Conservation (phyloP, 2,113 vertebrate genomes). For the Pagrus major region DNA sequence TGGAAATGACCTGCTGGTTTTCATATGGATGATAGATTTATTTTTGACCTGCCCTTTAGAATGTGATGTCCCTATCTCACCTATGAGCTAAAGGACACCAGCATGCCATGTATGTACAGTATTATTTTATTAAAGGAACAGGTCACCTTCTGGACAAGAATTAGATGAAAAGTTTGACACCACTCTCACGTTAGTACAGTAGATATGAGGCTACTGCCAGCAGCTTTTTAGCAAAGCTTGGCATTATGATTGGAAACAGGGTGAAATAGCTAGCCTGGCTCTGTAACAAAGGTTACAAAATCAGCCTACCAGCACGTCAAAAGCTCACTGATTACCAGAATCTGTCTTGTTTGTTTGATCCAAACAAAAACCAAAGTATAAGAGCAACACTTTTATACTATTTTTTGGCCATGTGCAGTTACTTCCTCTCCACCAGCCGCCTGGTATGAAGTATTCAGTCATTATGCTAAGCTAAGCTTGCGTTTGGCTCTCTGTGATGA, state of each 20-base stretch:
- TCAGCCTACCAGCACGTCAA: neutral
- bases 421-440: neutral
- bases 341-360: neutral
- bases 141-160: neutral
- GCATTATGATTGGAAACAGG: neutral
- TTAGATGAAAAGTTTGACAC: neutral
- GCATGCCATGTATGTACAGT: neutral
- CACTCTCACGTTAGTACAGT: too few species aligned
- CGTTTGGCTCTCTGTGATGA: neutral
- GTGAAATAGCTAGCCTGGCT: neutral
- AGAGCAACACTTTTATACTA: neutral
- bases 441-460: neutral
- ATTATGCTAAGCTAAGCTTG: neutral
- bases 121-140: neutral
- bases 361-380: too few species aligned
- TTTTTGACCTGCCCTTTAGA: neutral
- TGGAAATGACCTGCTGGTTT: neutral
- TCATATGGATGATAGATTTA: neutral
- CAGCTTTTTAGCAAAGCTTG: neutral
- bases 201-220: neutral
- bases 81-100: neutral
- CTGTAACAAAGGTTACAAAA: neutral
- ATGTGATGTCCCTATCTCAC: neutral
- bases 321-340: too few species aligned
- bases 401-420: neutral